Evolutionary conservation across 2,888 invertebrate species (phyloP), one percentile per base, ranked within the genome.

Genomic region (Octonoba sinensis): DNA sequence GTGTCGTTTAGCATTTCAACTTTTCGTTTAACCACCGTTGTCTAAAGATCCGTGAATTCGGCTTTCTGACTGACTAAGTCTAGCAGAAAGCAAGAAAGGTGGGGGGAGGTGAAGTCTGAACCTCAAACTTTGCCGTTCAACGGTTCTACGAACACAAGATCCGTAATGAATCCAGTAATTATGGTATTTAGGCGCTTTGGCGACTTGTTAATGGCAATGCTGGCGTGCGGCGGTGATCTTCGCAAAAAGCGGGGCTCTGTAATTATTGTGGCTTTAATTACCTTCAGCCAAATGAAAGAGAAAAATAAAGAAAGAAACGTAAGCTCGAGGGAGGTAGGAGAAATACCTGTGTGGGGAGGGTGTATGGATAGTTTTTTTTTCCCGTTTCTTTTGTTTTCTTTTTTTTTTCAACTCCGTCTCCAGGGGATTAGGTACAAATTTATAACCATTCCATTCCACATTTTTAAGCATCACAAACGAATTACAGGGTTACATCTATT

Each of bases 251-350:
- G 47, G 51, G 47, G 44, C 59, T 71, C 66, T 66, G 67, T 72
- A 79, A 79, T 79, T 79, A 78, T 78, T 66, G 78, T 60, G 44
- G 67, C 78, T 79, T 79, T 79, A 79, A 79, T 79, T 79, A 79
- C 78, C 66, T 79, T 20, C 60, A 60, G 46, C 54, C 78, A 78
- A 78, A 78, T 78, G 78, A 79, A 79, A 65, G 71, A 46, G 71
- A 59, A 59, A 66, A 71, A 77, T 60, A 67, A 78, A 44, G 64
- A 64, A 64, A 77, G 64, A 77, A 77, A 78, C 49, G 54, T 54
- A 20, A 54, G 54, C 54, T 54, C 22, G 65, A 65, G 65, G 65
- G 47, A n/a, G 49, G 65, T 24, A 20, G 65, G 24, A 24, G 49
- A 16, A 49, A 49, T 65, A 15, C 49, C 1, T 49, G 16, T 18